Conservation (phyloP, 2,888 invertebrate genomes). For the Camptogramma bilineatum region DNA sequence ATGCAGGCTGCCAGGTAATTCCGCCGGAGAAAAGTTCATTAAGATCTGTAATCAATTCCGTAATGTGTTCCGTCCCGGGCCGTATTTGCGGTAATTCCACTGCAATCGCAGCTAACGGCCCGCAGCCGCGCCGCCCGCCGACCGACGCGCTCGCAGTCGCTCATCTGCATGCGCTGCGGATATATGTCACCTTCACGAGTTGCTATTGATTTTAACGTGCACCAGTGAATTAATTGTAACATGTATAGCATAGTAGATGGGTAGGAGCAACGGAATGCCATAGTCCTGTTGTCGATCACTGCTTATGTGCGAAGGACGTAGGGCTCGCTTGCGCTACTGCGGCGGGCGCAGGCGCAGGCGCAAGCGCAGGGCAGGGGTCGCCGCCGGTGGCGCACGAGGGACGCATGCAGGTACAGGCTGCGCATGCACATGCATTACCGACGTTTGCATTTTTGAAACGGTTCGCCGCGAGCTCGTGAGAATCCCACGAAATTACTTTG, state of each 20-base stretch:
- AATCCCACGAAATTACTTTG: conserved; percentile 21
- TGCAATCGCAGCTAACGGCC: conserved; percentile 20
- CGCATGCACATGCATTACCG: conserved; percentile 25
- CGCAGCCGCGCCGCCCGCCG: background rate
- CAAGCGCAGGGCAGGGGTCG: conserved; percentile 13
- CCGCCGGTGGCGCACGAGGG: background rate
- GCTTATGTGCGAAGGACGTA: background rate
- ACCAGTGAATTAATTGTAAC: background rate
- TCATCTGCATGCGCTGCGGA: background rate
- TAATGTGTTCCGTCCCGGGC: conserved; percentile 30
- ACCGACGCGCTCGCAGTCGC: background rate
- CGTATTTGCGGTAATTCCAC: conserved; percentile 17
- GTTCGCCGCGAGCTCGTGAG: conserved; percentile 23
- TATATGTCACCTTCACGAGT: background rate
- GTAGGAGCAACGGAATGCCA: background rate
- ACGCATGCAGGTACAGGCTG: background rate
- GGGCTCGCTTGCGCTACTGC: background rate
- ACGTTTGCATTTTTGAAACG: conserved; percentile 30
- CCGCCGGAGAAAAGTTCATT: conserved; percentile 24
- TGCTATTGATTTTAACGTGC: background rate
- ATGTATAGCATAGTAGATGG: background rate
- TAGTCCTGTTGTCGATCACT: background rate
- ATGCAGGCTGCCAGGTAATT: conserved; percentile 10
- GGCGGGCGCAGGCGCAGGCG: background rate
- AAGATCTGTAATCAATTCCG: conserved; percentile 33